Evolutionary conservation across 2,797 vertebrate species (phyloP).

Genomic region (Pantherophis vulpinus): DNA sequence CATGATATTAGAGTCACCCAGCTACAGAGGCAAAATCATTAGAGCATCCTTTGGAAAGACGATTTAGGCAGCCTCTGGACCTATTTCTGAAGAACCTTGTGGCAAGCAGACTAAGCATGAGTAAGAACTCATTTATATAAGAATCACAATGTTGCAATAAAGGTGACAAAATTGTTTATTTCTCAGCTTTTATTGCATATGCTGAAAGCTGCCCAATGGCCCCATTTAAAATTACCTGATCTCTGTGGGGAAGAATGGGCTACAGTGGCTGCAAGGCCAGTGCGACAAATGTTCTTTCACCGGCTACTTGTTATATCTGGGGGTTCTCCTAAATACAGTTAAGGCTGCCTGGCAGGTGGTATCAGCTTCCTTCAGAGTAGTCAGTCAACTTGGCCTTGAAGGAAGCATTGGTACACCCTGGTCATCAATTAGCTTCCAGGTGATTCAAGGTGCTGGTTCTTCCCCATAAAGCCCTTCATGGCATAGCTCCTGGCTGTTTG

Average conservation of each 20-base stretch:
- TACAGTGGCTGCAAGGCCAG: background rate
- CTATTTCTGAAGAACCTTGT: background rate
- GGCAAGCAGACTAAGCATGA: background rate
- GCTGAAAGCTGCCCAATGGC: background rate
- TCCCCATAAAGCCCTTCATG: background rate
- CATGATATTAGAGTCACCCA: background rate
- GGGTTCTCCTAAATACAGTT: background rate
- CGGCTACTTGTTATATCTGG: background rate
- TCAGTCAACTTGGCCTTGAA: background rate
- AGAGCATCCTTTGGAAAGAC: background rate
- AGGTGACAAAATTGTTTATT: background rate
- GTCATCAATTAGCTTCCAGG: background rate
- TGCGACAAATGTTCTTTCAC: background rate
- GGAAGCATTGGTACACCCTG: background rate
- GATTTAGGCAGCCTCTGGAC: background rate
- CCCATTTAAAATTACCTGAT: background rate
- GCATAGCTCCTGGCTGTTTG: background rate
- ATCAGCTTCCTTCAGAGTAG: background rate
- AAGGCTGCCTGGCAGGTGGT: background rate
- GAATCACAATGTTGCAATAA: background rate
- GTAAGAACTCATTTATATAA: background rate
- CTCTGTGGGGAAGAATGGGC: background rate
- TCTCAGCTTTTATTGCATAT: background rate
- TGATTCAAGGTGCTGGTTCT: background rate
- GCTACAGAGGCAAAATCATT: background rate